Evolutionary conservation across 2,888 invertebrate genomes (phyloP), one percentile per base, ranked within the genome.

Genomic region (Ectobius pallidus): DNA sequence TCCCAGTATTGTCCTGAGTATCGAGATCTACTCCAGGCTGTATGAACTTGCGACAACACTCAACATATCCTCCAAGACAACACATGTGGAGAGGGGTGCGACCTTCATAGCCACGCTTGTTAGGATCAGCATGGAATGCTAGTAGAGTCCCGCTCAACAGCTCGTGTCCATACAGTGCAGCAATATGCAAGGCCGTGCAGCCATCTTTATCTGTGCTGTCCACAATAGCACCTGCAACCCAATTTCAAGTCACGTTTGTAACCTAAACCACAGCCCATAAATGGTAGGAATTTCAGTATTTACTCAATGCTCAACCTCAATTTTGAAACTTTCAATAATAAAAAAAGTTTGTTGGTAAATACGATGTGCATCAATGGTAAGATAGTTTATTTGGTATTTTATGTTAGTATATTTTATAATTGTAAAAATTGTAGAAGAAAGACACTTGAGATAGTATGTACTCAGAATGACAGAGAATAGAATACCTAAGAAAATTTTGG

Each of bases 71-170:
- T 20, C 87, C 87, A 11, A 89, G 81, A 55, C 89, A 88, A 75
- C 89, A 88, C 79, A 89, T 84, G 79, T 89, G 90, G 46, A 90
- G 80, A 0, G 90, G 87, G 2, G 88, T 85, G 78, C 89, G 85
- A 76, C 79, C 79, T 70, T 77, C 73, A 30, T 78, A 82, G 79
- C 83, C 85, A 75, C 81, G 84, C 80, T 82, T 84, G 32, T 80
- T 80, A 2, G 86, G 83, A 79, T 86, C 83, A 11, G 87, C 86
- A 6, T 85, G 85, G 75, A 82, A 82, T 49, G 82, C 80, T 58
- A 88, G 78, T 55, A 88, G 80, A 3, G 86, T 86, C 76, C 85
- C 85, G 18, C 87, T 84, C 55, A 88, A 80, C 63, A 87, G 80
- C 77, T 88, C 87, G 77, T 88, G 87, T 0, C 88, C 87, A 78